Evolutionary conservation across 2,888 invertebrate genomes (phyloP).

Genomic region (Pristionchus fissidentatus): DNA sequence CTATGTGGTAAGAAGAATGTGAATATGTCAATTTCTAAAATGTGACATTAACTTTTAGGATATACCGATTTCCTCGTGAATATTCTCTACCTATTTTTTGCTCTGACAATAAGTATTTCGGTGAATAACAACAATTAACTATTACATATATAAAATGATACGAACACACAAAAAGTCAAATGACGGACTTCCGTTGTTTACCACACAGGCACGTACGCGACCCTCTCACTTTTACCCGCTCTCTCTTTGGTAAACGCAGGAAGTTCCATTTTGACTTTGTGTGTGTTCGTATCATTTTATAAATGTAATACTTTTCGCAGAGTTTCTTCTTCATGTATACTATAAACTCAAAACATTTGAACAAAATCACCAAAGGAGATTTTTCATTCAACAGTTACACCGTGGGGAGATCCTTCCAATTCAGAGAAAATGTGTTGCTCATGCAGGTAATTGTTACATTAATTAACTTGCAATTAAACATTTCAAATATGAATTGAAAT

Average conservation of each 20-base stretch:
- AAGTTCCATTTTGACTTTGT: no score
- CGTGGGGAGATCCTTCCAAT: not conserved
- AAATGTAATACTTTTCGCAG: no score
- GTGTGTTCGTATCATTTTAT: no score
- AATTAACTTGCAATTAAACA: no score
- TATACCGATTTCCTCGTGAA: not conserved
- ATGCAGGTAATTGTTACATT: not conserved
- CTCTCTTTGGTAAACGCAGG: no score
- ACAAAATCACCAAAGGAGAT: not conserved
- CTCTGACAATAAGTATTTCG: not conserved
- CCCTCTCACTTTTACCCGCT: no score
- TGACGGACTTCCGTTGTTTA: no score
- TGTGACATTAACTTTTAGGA: not conserved
- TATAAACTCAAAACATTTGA: not conserved
- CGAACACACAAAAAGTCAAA: no score
- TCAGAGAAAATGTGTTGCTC: not conserved
- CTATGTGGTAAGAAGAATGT: not conserved
- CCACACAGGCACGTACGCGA: no score
- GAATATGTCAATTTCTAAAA: not conserved
- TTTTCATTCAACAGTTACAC: not conserved
- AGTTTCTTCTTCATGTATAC: not conserved
- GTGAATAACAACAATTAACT: no score
- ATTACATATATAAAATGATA: no score
- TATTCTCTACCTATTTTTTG: not conserved
- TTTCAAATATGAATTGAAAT: no score